phyloP scores from a whole-genome alignment of 2,888 invertebrate species.

The Drosophila merina region DNA sequence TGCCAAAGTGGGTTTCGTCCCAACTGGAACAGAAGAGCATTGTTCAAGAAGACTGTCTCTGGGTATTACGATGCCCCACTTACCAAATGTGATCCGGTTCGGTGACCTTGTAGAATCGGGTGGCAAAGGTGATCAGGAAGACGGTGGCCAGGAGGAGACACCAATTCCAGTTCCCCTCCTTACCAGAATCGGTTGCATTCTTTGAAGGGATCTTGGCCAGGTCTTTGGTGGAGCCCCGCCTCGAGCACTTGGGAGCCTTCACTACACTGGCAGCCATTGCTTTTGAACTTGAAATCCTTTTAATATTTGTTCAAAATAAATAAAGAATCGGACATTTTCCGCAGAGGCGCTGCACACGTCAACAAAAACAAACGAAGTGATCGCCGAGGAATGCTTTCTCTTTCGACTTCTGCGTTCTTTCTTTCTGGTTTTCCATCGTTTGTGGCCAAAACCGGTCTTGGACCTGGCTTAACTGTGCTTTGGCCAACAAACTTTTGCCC shows the following conservation, averaged over 20 bases:
- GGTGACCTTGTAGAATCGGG: constrained; percentile 94
- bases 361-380: constrained; percentile 50
- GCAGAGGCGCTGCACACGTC: constrained; percentile 61
- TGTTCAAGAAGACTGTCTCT: too few relatives aligned
- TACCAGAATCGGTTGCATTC: constrained; percentile 1
- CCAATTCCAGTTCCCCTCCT: constrained; percentile 84
- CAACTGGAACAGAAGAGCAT: constrained; percentile 87
- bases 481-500: constrained; percentile 26
- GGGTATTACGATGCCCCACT: constrained; percentile 55
- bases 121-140: constrained; percentile 88
- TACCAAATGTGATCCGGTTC: constrained; percentile 98
- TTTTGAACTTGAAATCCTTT: not conserved
- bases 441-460: constrained; percentile 63
- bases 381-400: constrained; percentile 64
- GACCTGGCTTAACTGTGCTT: constrained; percentile 21
- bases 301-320: not conserved
- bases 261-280: constrained; percentile 66
- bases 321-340: constrained; percentile 38
- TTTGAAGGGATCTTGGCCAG: constrained; percentile 1
- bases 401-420: constrained; percentile 32
- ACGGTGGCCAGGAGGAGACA: constrained; percentile 88
- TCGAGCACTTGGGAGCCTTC: constrained; percentile 55
- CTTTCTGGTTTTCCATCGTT: constrained; percentile 20
- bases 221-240: constrained; percentile 19
- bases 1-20: constrained; percentile 99